A percentile compares a stretch with the other conserved stretches of the same genome.
Evolutionary conservation across 2,888 invertebrate species (phyloP).

Genomic region (Cecidostiba fungosa): DNA sequence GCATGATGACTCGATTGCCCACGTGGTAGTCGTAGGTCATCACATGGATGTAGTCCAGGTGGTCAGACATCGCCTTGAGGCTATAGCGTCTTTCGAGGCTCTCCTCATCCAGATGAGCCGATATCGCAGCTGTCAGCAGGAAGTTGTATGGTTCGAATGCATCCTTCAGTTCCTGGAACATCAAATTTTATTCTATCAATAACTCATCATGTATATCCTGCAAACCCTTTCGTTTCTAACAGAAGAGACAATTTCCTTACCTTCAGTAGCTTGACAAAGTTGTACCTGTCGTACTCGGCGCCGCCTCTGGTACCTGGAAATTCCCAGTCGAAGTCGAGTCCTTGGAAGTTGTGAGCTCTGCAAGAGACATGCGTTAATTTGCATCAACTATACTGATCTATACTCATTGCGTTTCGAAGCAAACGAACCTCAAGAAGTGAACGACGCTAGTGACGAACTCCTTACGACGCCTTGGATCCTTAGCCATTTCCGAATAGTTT

Average conservation of each 20-base stretch:
- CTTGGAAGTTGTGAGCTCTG: conserved; percentile 88
- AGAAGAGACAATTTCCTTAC: conserved; percentile 77
- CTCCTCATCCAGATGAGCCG: conserved; percentile 85
- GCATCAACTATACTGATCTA: background rate
- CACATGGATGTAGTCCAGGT: conserved; percentile 87
- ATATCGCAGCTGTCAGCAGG: conserved; percentile 90
- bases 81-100: conserved; percentile 90
- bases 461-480: conserved; percentile 83
- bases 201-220: background rate
- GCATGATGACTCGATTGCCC: conserved; percentile 89
- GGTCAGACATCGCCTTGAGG: conserved; percentile 83
- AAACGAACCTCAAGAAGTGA: conserved; percentile 84
- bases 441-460: conserved; percentile 88
- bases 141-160: conserved; percentile 86
- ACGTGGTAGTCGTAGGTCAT: conserved; percentile 97
- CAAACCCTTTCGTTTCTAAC: background rate
- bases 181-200: background rate
- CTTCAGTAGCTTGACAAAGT: conserved; percentile 89
- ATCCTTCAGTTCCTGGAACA: conserved; percentile 85
- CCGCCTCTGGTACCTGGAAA: conserved; percentile 90
- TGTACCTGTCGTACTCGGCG: conserved; percentile 86
- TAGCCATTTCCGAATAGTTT: conserved; percentile 87
- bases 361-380: conserved; percentile 68
- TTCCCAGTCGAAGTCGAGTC: conserved; percentile 92
- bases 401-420: background rate